Evolutionary conservation across 1,140 invertebrate species (phyloP), one percentile per base, ranked within the genome.

Genomic region (Chymomyza costata): DNA sequence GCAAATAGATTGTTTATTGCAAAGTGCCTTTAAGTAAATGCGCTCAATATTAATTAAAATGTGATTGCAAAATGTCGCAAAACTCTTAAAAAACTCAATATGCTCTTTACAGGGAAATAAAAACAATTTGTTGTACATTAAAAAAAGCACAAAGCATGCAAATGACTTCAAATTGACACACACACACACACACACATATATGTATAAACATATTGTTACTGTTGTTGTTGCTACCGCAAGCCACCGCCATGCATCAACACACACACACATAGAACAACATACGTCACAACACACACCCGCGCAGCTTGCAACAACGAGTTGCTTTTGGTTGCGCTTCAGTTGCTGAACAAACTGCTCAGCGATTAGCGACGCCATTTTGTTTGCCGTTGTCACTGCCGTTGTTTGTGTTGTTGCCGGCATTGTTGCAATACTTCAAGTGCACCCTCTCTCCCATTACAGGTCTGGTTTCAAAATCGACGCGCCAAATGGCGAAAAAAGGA

Each of bases 401-500:
- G 21, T 8, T 25, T 47, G 30, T 41, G 21, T 30, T 40, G 21
- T 41, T 60, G 53, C 31, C 43, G 38, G 28, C 37, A 43, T 54
- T 38, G 41, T 66, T 61, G 31, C 47, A 65, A 52, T 56, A 52
- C 3, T 14, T 8, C 18, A 43, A n/a, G 21, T 43, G n/a, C 16
- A 43, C 7, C 39, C 14, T 6, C 7, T 6, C 7, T 41, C 17
- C 3, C 17, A 10, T 35, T 48, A 0, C 28, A 99, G 97, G 98
- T 99, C 25, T 99, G 97, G 97, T 99, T 99, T 87, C 98, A 99
- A 88, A 99, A 99, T 86, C 90, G 98, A 15, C 89, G 98, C 18
- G 98, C 98, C 7, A 99, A 99, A 87, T 99, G 97, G 97, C 90
- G 97, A 41, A 99, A 99, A 88, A 97, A 97, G 87, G 98, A 99